Evolutionary conservation across 1,140 invertebrate genomes (phyloP).

Genomic region (Drosophila serrata): DNA sequence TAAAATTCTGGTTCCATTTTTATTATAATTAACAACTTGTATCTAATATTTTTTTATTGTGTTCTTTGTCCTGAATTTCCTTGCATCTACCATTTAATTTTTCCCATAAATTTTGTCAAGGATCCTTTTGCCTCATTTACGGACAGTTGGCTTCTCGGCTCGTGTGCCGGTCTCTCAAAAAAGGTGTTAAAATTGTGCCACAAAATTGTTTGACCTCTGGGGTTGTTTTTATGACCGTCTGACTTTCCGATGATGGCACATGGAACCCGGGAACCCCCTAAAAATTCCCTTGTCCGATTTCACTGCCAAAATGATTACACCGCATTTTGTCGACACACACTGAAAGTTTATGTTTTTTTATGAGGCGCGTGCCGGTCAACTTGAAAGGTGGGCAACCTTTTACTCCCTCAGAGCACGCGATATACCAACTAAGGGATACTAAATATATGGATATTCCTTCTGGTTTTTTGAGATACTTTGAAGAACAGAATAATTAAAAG

Average conservation of each 20-base stretch:
- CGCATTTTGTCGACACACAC: conserved; percentile 80
- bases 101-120: conserved; percentile 68
- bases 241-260: conserved; percentile 30
- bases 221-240: conserved; percentile 61
- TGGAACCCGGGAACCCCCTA: conserved; percentile 12
- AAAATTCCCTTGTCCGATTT: conserved; percentile 17
- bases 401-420: conserved; percentile 61
- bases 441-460: conserved; percentile 37
- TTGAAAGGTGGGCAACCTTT: conserved; percentile 57
- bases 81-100: conserved; percentile 18
- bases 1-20: no score
- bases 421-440: conserved; percentile 58
- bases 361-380: conserved; percentile 66
- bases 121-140: conserved; percentile 31
- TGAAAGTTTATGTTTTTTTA: conserved; percentile 79
- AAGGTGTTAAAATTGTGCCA: conserved; percentile 82
- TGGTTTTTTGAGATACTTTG: conserved; percentile 39
- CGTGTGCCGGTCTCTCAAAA: conserved; percentile 58
- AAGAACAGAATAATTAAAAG: conserved; percentile 53
- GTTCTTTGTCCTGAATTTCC: neutral
- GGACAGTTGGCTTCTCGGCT: conserved; percentile 52
- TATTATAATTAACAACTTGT: no score
- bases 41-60: neutral
- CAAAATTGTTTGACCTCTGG: conserved; percentile 70
- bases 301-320: conserved; percentile 66